A percentile compares a stretch with the other conserved stretches of the same genome.
phyloP scores from a whole-genome alignment of 1,140 invertebrate species.

The Bombus pyrosoma region DNA sequence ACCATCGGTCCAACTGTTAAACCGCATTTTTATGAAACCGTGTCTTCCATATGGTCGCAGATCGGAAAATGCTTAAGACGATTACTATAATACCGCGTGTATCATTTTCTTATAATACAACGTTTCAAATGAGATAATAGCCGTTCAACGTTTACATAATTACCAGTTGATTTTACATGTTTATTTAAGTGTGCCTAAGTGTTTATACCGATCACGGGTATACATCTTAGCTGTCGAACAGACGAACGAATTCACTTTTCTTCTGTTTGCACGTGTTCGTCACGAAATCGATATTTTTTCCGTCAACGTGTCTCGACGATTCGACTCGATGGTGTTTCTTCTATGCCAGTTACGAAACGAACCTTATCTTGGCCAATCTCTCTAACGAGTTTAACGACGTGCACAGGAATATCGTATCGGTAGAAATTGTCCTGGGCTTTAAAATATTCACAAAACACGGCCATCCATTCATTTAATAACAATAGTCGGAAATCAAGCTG shows the following conservation, averaged over 20 bases:
- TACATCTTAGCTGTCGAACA: not conserved
- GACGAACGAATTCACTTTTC: not conserved
- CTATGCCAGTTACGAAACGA: not conserved
- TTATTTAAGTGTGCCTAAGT: too few relatives aligned
- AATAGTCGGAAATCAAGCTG: constrained; percentile 12
- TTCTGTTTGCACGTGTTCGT: not conserved
- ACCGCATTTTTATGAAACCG: constrained; percentile 31
- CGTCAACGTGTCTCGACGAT: too few relatives aligned
- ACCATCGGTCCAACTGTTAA: constrained; percentile 43
- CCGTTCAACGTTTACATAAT: too few relatives aligned
- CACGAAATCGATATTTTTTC: not conserved
- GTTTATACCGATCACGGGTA: too few relatives aligned
- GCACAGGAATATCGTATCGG: not conserved
- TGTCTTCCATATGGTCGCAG: not conserved
- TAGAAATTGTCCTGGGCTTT: not conserved
- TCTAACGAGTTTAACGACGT: not conserved
- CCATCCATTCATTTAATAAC: constrained; percentile 22
- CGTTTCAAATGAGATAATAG: too few relatives aligned
- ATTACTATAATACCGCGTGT: not conserved
- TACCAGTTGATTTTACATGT: too few relatives aligned
- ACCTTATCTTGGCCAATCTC: not conserved
- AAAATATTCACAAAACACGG: not conserved
- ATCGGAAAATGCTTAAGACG: not conserved
- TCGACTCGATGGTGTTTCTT: not conserved
- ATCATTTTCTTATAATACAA: too few relatives aligned